phyloP scores from a whole-genome alignment of 2,113 vertebrate species.

The Cyanoderma ruficeps region DNA sequence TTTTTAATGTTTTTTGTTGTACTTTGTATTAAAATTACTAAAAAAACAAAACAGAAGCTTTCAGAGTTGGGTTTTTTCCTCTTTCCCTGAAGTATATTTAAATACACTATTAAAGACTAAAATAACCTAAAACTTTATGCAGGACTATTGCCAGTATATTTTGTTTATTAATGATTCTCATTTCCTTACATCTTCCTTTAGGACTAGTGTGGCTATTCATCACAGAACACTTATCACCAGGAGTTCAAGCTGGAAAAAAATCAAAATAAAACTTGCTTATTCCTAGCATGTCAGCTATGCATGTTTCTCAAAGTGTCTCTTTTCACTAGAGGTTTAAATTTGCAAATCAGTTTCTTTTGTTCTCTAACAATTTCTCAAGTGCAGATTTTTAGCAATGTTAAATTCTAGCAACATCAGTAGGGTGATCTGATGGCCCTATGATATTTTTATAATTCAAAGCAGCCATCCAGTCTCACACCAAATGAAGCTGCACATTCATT shows the following conservation, averaged over 20 bases:
- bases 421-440: not conserved
- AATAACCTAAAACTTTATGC: not conserved
- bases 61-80: accelerated
- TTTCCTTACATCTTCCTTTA: not conserved
- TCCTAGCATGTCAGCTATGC: not conserved
- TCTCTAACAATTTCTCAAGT: not conserved
- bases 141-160: not conserved
- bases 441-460: not conserved
- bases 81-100: not conserved
- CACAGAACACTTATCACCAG: not conserved
- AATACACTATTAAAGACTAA: not conserved
- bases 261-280: not conserved
- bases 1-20: not conserved
- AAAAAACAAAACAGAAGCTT: not conserved
- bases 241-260: not conserved
- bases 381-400: not conserved
- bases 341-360: not conserved
- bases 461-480: not conserved
- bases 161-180: not conserved
- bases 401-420: not conserved
- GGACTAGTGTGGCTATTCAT: not conserved
- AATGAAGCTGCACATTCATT: not conserved
- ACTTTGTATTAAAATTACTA: not conserved
- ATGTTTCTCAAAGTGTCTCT: not conserved
- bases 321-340: not conserved